Evolutionary conservation across 1,140 invertebrate species (phyloP), one percentile per base, ranked within the genome.

Genomic region (Drosophila aff.): DNA sequence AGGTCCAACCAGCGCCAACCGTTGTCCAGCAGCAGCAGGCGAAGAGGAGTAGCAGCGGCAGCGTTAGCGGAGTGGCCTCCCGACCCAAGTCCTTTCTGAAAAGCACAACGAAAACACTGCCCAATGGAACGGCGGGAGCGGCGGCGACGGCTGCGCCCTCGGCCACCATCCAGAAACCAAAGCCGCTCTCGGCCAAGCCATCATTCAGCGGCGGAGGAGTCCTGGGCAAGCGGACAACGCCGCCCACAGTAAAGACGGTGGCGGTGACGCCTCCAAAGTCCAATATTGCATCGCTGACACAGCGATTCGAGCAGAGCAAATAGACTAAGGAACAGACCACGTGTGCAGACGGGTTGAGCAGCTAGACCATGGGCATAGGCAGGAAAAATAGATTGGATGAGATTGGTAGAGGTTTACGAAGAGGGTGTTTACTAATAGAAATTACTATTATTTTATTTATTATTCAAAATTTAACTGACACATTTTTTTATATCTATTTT

Each of bases 91-190:
- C 80, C 16, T 87, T 92, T 44, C 81, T 73, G 13, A 92, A 91
- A 57, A 71, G 38, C 47, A 58, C 81, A 62, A 47, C 82, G n/a
- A 91, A 83, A 67, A 50, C 90, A 83, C 80, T 81, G 78, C 86
- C 81, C 59, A 91, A 89, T 76, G 84, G 82, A 21, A 57, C 67
- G 50, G 64, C 47, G 11, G 84, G 82, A 33, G 53, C 64, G 44
- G 38, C 31, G 15, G 18, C 23, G 3, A 68, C 81, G n/a, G 16
- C 72, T 9, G 50, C 80, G 36, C 91, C 90, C 9, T 90, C 91
- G 59, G 91, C 91, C 49, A 92, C 91, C 40, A 92, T 92, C 43
- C 89, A 92, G 61, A 92, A 92, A 46, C 91, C 91, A 11, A 92
- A 92, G 55, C 91, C 91, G 55, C 82, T 92, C 18, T 92, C 91